Evolutionary conservation across 2,797 vertebrate genomes (phyloP).

Genomic region (Cynodonichthys magdalenae): DNA sequence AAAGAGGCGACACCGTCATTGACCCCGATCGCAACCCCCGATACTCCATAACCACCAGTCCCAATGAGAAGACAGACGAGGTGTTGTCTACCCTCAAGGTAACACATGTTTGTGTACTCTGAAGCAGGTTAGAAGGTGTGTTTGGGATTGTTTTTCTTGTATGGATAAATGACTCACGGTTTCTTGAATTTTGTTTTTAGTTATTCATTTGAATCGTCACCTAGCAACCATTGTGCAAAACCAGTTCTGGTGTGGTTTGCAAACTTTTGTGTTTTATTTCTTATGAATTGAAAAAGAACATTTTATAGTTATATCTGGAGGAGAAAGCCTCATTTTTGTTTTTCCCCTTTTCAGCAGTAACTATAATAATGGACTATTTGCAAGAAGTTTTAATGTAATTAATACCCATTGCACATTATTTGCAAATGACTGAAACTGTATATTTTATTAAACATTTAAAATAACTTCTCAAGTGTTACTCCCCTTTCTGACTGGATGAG

Average conservation of each 20-base stretch:
- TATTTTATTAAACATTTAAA: no score
- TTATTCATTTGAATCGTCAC: neutral
- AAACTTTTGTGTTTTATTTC: neutral
- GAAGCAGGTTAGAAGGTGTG: constrained; percentile 11
- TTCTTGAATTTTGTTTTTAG: neutral
- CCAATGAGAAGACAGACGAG: constrained; percentile 95
- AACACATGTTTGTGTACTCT: constrained; percentile 45
- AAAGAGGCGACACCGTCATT: constrained; percentile 96
- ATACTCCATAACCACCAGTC: constrained; percentile 93
- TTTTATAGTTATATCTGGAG: no score
- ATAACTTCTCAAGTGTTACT: no score
- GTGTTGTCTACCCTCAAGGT: constrained; percentile 97
- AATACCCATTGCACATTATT: no score
- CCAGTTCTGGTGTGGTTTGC: neutral
- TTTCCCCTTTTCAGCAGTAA: no score
- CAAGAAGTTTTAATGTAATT: no score
- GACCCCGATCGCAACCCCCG: constrained; percentile 95
- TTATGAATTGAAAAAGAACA: neutral
- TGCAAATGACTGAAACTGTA: no score
- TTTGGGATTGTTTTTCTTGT: constrained; percentile 15
- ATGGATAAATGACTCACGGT: constrained; percentile 19
- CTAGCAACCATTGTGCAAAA: neutral
- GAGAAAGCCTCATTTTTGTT: no score
- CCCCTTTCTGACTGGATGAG: no score
- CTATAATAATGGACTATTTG: no score